Evolutionary conservation across 2,113 vertebrate species (phyloP), one percentile per base, ranked within the genome.

Genomic region (Saccopteryx bilineata): DNA sequence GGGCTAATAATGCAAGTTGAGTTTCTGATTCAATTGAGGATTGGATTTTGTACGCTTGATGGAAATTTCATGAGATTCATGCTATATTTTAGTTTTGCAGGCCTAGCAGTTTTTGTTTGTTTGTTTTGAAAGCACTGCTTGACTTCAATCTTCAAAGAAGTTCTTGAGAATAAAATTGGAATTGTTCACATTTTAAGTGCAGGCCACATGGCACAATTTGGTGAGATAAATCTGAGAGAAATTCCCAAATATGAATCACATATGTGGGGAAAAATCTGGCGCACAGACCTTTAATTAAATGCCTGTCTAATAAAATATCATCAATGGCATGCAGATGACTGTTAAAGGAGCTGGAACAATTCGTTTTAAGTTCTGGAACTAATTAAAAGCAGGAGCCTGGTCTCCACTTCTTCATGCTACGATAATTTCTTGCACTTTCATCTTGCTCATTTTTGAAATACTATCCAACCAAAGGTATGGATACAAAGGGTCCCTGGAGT

Each of bases 281-380:
- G 92, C 90, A 65, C 82, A 90, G 96, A 95, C 26, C 98, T 98
- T 98, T 97, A 98, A 98, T 97, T 98, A 98, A 97, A 98, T 93
- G 87, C 94, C 96, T 97, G 93, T 96, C 97, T 98, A 95, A 95
- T 96, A 93, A 97, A 97, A 78, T 48, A 94, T 72, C 12, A 56
- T 95, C 97, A 84, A 33, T 79, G 93, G 79, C 78, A 75, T 79
- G 81, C 86, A 93, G 94, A 97, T 93, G 94, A 96, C 94, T 56
- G 60, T 8, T 72, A 61, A 69, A 94, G 90, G 87, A n/a, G 56
- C 69, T 33, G 78, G 71, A 8, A 75, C 61, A 54, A 88, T 92
- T 92, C 50, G 79, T 60, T 76, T 69, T 84, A 95, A 95, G 94
- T 90, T 33, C 97, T 91, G 96, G 91, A 95, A 89, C 96, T 98